These are phyloP conservation scores for Atlantisia rogersi DNA, from an alignment of 2,113 vertebrate species.

Conservation along the genomic window DNA sequence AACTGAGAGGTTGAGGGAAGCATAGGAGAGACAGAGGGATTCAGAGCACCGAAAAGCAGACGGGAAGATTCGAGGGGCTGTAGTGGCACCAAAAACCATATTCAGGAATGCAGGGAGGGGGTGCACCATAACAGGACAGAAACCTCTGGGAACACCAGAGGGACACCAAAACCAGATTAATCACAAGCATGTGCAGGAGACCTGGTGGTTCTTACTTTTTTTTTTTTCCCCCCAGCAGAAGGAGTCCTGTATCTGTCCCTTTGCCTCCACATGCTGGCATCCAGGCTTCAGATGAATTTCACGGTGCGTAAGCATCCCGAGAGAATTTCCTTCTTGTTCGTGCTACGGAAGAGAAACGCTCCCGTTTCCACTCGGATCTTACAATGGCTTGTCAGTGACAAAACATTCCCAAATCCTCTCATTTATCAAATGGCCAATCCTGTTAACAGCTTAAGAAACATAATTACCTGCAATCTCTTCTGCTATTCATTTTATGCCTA, in stretches of 20 bases:
- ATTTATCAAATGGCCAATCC: constrained; percentile 84
- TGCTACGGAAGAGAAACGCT: constrained; percentile 66
- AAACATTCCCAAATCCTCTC: constrained; percentile 83
- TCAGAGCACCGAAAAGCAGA: not conserved
- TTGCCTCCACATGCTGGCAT: not conserved
- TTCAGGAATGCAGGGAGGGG: not conserved
- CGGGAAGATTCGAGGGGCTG: not conserved
- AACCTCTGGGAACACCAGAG: rapidly evolving
- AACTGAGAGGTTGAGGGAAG: not conserved
- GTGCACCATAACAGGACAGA: not conserved
- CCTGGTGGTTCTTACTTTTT: not conserved
- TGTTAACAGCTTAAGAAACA: constrained; percentile 83
- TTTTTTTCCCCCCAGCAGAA: not conserved
- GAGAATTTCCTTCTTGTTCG: constrained; percentile 67
- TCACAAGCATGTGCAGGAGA: not conserved
- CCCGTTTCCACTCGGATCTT: constrained; percentile 67
- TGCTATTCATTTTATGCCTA: constrained; percentile 75
- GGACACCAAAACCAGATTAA: not conserved
- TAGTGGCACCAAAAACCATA: not conserved
- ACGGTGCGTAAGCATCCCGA: constrained; percentile 38
- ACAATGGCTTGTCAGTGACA: constrained; percentile 81
- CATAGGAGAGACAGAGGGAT: not conserved
- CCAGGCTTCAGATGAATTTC: constrained; percentile 70
- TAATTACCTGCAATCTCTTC: constrained; percentile 83
- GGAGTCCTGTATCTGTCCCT: not conserved